Evolutionary conservation across 2,113 vertebrate species (phyloP).

Genomic region (Lontra canadensis): DNA sequence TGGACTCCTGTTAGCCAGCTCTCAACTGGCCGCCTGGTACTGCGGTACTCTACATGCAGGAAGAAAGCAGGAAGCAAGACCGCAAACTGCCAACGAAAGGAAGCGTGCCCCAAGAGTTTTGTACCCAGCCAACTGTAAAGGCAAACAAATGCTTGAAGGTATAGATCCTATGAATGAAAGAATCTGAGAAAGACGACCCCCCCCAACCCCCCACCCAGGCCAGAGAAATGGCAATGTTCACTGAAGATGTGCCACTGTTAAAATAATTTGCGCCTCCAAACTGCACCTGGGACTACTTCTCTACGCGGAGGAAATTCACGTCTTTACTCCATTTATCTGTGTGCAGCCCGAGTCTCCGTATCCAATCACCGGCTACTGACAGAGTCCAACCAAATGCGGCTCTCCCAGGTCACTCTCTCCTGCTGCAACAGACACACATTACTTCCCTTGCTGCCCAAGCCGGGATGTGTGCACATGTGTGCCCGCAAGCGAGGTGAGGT

Average conservation of each 20-base stretch:
- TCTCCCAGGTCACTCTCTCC: background rate
- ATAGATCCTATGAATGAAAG: background rate
- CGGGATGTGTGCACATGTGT: rapidly evolving
- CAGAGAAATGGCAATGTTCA: background rate
- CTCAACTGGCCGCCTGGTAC: background rate
- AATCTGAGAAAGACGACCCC: background rate
- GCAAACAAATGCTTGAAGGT: background rate
- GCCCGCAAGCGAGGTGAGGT: background rate
- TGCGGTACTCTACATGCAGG: background rate
- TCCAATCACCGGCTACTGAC: background rate
- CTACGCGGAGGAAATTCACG: background rate
- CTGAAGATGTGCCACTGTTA: background rate
- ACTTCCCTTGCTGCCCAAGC: background rate
- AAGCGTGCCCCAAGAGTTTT: background rate
- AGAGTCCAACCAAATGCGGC: background rate
- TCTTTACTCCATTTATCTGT: background rate
- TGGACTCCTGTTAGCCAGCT: background rate
- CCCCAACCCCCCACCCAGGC: background rate
- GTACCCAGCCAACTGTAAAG: background rate
- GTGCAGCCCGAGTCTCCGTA: background rate
- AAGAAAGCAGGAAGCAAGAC: background rate
- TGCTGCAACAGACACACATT: background rate
- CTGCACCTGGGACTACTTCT: background rate
- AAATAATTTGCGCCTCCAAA: background rate
- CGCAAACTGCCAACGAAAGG: background rate